Evolutionary conservation across 2,797 vertebrate species (phyloP).

Genomic region (Podarcis lilfordi): DNA sequence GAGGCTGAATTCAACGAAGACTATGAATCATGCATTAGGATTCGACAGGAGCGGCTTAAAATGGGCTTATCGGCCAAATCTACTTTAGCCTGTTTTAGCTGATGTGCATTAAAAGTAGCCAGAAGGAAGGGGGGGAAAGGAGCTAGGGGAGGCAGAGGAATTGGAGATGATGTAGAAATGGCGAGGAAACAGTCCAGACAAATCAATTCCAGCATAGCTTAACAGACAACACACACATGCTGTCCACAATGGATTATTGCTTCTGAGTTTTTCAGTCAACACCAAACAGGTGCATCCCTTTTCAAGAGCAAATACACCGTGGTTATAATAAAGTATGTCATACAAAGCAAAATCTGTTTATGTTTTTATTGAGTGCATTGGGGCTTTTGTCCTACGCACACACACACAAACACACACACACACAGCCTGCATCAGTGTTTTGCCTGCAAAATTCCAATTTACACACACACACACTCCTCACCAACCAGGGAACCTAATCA

Average conservation of each 20-base stretch:
- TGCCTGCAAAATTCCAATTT: background rate
- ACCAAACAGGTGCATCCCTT: background rate
- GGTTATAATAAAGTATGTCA: background rate
- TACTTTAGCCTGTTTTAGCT: slow-evolving; percentile 58
- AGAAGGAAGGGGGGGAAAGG: slow-evolving; percentile 1
- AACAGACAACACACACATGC: background rate
- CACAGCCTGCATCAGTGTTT: background rate
- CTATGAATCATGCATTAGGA: slow-evolving; percentile 46
- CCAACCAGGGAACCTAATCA: background rate
- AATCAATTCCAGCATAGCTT: slow-evolving; percentile 24
- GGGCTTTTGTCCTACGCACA: background rate
- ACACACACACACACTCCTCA: background rate
- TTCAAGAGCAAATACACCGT: background rate
- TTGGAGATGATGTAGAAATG: slow-evolving; percentile 18
- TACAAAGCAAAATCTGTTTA: background rate
- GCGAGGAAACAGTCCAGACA: slow-evolving; percentile 43
- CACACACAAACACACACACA: background rate
- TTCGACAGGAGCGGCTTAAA: slow-evolving; percentile 55
- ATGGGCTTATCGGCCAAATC: slow-evolving; percentile 60
- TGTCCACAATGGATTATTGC: slow-evolving; percentile 31
- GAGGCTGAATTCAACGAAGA: slow-evolving; percentile 48
- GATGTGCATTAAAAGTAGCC: slow-evolving; percentile 40
- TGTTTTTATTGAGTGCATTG: background rate
- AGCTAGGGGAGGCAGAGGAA: background rate
- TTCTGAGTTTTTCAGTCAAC: slow-evolving; percentile 20